These are phyloP conservation scores for Catagonus wagneri DNA, from an alignment of 2,113 vertebrate genomes.

Conservation along the genomic window DNA sequence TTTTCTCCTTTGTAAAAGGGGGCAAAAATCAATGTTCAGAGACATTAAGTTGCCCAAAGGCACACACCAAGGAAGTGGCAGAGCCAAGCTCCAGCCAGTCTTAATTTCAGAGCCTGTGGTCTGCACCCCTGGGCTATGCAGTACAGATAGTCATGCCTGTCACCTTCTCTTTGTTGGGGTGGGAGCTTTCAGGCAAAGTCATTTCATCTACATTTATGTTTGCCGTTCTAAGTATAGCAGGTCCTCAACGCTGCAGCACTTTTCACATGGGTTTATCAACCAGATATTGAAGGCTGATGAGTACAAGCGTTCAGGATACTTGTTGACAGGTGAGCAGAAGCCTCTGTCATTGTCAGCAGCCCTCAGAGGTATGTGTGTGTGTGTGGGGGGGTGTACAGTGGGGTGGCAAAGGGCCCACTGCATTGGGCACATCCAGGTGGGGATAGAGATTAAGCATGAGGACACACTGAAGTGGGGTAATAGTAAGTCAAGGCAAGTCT, in stretches of 20 bases:
- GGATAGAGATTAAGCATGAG: neutral
- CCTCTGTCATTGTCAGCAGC: neutral
- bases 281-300: neutral
- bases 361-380: neutral
- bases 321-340: neutral
- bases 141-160: rapidly evolving
- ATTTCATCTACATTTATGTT: neutral
- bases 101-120: neutral
- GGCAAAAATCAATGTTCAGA: neutral
- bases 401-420: neutral
- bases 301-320: neutral
- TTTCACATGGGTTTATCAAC: neutral
- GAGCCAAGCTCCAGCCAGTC: neutral
- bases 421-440: neutral
- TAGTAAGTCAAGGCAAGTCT: neutral
- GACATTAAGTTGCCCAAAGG: neutral
- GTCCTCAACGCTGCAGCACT: neutral
- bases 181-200: neutral
- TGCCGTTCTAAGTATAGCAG: neutral
- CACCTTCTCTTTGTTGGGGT: neutral
- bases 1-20: too few relatives aligned
- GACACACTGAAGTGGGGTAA: neutral
- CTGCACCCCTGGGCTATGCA: rapidly evolving
- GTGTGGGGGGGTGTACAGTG: too few relatives aligned
- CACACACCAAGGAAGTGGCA: neutral